These are phyloP conservation scores for Enteromius fasciolatus DNA, from an alignment of 2,797 vertebrate genomes.

Conservation along the genomic window DNA sequence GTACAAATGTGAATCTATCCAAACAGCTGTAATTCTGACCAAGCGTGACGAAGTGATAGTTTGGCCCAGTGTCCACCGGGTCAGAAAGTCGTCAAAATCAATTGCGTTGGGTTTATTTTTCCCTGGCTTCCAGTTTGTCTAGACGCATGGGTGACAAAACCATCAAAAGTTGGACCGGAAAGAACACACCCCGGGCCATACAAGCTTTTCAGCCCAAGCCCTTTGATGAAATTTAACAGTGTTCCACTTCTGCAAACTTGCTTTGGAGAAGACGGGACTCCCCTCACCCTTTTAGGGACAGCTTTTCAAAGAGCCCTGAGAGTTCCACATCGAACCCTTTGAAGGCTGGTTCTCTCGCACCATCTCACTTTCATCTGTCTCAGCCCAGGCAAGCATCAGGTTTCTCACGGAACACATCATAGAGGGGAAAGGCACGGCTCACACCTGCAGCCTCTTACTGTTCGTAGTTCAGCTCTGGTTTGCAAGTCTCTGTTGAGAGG, in stretches of 20 bases:
- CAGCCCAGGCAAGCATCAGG: constrained; percentile 24
- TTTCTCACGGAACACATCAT: constrained; percentile 49
- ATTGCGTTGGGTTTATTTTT: constrained; percentile 25
- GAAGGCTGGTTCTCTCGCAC: constrained; percentile 39
- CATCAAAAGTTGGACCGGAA: constrained; percentile 56
- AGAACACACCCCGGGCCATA: constrained; percentile 39
- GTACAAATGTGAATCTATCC: constrained; percentile 40
- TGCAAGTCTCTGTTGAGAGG: constrained; percentile 21
- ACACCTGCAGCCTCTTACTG: constrained; percentile 14
- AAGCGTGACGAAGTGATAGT: constrained; percentile 28
- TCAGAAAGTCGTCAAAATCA: constrained; percentile 36
- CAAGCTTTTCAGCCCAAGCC: constrained; percentile 43
- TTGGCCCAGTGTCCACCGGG: constrained; percentile 32
- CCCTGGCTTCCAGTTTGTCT: constrained; percentile 20
- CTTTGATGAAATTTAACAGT: constrained; percentile 58
- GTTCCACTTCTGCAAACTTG: constrained; percentile 49
- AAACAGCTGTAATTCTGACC: constrained; percentile 3
- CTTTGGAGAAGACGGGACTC: constrained; percentile 39
- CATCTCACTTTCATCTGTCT: constrained; percentile 55
- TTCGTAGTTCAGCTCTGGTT: constrained; percentile 29
- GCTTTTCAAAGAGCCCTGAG: constrained; percentile 47
- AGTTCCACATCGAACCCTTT: constrained; percentile 45
- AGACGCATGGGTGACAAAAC: constrained; percentile 45
- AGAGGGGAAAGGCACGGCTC: constrained; percentile 32
- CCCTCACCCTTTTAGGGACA: constrained; percentile 33